Evolutionary conservation across 2,888 invertebrate genomes (phyloP).

Genomic region (Eucera pruinosa): DNA sequence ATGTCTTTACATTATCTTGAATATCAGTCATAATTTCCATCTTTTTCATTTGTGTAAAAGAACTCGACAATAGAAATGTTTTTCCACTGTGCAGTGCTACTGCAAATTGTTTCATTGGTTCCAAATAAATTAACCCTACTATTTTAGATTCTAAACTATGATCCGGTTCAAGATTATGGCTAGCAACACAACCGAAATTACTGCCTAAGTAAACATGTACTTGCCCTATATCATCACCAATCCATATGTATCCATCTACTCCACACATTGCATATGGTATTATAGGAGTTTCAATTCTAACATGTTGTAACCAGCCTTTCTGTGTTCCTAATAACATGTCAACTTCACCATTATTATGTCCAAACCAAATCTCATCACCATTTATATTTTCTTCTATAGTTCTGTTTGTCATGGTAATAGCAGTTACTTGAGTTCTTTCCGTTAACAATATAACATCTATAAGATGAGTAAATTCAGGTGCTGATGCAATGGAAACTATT

Average conservation of each 20-base stretch:
- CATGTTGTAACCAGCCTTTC: conserved; percentile 88
- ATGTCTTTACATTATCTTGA: conserved; percentile 78
- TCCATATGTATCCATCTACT: conserved; percentile 92
- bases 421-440: conserved; percentile 88
- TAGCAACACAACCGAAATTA: conserved; percentile 82
- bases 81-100: conserved; percentile 92
- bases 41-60: conserved; percentile 81
- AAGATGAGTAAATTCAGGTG: conserved; percentile 96
- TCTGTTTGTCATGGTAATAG: conserved; percentile 83
- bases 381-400: conserved; percentile 78
- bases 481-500: conserved; percentile 95
- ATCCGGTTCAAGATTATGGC: conserved; percentile 87
- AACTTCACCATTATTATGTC: conserved; percentile 88
- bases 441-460: conserved; percentile 91
- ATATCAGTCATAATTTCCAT: conserved; percentile 80
- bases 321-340: conserved; percentile 87
- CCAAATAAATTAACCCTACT: conserved; percentile 89
- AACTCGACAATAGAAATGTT: conserved; percentile 81
- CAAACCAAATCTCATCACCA: conserved; percentile 90
- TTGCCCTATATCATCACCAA: conserved; percentile 94
- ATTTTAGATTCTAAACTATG: conserved; percentile 88
- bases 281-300: conserved; percentile 85
- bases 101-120: conserved; percentile 90
- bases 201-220: conserved; percentile 91
- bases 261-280: conserved; percentile 90